Percentiles rank a stretch among this genome's conserved stretches.
Evolutionary conservation across 2,797 vertebrate genomes (phyloP).

Genomic region (Zonotrichia albicollis): DNA sequence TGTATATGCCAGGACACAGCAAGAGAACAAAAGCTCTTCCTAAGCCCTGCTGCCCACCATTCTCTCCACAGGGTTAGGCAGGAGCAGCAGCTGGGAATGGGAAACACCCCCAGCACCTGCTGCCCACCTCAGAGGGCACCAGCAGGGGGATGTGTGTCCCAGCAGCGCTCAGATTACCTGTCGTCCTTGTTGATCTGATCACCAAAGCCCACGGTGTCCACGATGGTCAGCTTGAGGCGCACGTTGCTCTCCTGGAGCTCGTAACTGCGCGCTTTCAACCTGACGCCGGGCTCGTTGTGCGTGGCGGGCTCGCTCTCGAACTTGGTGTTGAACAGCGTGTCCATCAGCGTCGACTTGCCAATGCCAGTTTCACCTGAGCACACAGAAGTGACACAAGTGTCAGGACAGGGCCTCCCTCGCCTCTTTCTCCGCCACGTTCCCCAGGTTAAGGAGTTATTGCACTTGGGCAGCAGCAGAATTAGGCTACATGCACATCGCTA

Average conservation of each 20-base stretch:
- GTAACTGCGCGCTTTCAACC: conserved; percentile 83
- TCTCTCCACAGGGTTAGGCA: background rate
- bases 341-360: conserved; percentile 83
- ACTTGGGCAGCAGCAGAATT: background rate
- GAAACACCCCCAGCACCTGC: background rate
- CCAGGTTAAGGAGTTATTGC: background rate
- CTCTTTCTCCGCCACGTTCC: fast-evolving
- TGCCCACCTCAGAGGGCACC: fast-evolving
- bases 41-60: background rate
- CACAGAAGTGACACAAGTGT: background rate
- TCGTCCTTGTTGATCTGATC: conserved; percentile 87
- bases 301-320: conserved; percentile 82
- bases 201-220: conserved; percentile 82
- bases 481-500: fast-evolving
- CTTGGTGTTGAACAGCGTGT: conserved; percentile 84
- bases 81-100: fast-evolving
- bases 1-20: background rate
- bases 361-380: conserved; percentile 80
- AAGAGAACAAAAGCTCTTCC: background rate
- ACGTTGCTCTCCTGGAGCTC: conserved; percentile 85
- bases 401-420: fast-evolving
- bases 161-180: conserved; percentile 63
- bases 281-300: conserved; percentile 81
- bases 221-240: conserved; percentile 82
- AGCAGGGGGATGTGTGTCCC: fast-evolving